Evolutionary conservation across 2,113 vertebrate species (phyloP).

Genomic region (Prinia subflava): DNA sequence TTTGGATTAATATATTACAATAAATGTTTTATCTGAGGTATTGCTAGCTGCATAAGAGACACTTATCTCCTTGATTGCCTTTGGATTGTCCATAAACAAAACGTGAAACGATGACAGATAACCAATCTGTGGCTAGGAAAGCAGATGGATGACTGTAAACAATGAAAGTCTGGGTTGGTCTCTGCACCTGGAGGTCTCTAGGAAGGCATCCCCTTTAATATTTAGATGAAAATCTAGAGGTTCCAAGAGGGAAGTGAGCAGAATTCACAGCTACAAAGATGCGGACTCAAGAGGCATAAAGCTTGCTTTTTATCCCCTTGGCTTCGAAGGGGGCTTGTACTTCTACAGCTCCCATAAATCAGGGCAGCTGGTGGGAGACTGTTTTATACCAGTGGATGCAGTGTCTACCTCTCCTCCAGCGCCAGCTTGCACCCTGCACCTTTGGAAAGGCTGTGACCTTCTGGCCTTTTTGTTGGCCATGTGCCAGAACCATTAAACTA

Average conservation of each 20-base stretch:
- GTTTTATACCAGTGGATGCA: background rate
- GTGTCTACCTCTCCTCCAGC: background rate
- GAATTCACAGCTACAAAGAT: background rate
- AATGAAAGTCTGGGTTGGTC: background rate
- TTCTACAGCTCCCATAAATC: background rate
- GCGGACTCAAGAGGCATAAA: background rate
- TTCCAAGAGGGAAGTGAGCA: background rate
- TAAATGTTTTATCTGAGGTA: background rate
- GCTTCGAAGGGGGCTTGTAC: background rate
- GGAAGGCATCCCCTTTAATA: background rate
- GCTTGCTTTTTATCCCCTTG: background rate
- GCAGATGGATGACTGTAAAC: background rate
- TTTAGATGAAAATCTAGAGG: background rate
- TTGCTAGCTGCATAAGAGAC: background rate
- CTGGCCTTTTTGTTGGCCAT: background rate
- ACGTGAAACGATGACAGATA: background rate
- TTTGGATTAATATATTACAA: background rate
- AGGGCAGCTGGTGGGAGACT: background rate
- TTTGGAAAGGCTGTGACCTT: rapidly evolving
- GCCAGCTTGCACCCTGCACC: background rate
- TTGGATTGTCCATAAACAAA: background rate
- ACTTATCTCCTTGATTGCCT: background rate
- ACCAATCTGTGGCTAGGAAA: background rate
- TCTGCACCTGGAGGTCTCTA: background rate
- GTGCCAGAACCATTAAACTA: background rate